Evolutionary conservation across 1,140 invertebrate species (phyloP).

Genomic region (Euura lappo): DNA sequence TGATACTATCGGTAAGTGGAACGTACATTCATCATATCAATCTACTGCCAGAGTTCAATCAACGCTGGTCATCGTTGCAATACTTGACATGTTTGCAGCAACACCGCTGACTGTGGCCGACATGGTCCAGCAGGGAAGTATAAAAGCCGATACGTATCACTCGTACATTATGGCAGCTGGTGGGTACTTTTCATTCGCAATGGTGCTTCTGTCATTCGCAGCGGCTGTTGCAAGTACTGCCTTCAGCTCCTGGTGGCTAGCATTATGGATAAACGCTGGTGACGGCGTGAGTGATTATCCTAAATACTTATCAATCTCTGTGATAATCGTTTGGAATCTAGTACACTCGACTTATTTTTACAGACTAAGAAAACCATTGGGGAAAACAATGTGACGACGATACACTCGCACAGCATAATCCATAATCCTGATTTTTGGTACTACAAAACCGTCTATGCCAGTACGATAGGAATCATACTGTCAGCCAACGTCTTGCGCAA

Average conservation of each 20-base stretch:
- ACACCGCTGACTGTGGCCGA: constrained; percentile 58
- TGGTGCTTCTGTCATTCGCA: constrained; percentile 65
- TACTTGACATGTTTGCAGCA: too few species aligned
- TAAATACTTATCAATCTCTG: too few species aligned
- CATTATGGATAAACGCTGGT: constrained; percentile 67
- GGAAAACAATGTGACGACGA: constrained; percentile 24
- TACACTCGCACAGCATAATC: constrained; percentile 45
- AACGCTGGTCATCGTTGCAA: background rate
- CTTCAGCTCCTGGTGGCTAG: constrained; percentile 74
- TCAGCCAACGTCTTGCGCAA: constrained; percentile 64
- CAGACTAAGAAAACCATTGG: constrained; percentile 48
- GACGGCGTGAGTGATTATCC: constrained; percentile 57
- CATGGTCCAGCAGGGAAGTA: constrained; percentile 54
- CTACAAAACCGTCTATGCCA: constrained; percentile 63
- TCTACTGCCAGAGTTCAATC: too few species aligned
- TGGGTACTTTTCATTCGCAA: constrained; percentile 59
- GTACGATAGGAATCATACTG: constrained; percentile 61
- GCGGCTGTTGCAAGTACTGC: constrained; percentile 64
- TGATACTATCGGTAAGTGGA: too few species aligned
- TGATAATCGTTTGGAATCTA: too few species aligned
- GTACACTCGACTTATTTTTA: constrained; percentile 1
- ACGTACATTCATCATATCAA: too few species aligned
- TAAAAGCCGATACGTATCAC: constrained; percentile 57
- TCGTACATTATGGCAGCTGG: constrained; percentile 68
- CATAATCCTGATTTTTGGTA: constrained; percentile 62